These are phyloP conservation scores for Tyrannus savana DNA, from an alignment of 2,113 vertebrate genomes.

Conservation along the genomic window DNA sequence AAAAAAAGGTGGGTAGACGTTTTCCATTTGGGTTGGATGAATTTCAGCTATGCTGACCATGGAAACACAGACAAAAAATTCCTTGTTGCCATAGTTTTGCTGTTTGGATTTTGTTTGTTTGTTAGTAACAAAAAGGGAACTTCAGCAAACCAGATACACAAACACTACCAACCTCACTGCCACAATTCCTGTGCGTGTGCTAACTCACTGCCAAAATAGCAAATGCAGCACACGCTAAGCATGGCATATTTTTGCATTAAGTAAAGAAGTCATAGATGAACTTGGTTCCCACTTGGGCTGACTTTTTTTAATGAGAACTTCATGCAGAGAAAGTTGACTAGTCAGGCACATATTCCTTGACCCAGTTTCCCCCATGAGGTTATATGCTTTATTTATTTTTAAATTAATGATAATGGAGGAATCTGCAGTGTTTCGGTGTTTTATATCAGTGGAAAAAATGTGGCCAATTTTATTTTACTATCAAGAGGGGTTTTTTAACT, in stretches of 20 bases:
- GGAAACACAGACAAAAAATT: not conserved
- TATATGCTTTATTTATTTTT: conserved; percentile 4
- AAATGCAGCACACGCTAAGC: not conserved
- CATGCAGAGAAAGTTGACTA: conserved; percentile 8
- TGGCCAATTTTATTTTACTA: not conserved
- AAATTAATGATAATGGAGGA: not conserved
- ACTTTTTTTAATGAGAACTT: conserved; percentile 36
- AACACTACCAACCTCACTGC: not conserved
- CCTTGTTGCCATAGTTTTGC: not conserved
- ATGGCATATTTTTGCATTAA: not conserved
- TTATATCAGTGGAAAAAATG: not conserved
- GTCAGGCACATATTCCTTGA: not conserved
- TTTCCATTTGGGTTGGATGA: not conserved
- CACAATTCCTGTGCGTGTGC: not conserved
- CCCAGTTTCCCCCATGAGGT: not conserved
- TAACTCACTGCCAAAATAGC: not conserved
- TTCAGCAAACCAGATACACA: not conserved
- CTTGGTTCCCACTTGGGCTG: not conserved
- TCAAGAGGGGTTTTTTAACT: not conserved
- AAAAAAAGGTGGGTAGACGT: not conserved
- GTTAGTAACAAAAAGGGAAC: not conserved
- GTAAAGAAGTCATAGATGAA: conserved; percentile 11
- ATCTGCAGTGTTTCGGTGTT: not conserved
- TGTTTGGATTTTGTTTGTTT: not conserved
- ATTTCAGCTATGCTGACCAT: not conserved